Conservation (phyloP, 2,113 vertebrate species). For the Quiscalus mexicanus region DNA sequence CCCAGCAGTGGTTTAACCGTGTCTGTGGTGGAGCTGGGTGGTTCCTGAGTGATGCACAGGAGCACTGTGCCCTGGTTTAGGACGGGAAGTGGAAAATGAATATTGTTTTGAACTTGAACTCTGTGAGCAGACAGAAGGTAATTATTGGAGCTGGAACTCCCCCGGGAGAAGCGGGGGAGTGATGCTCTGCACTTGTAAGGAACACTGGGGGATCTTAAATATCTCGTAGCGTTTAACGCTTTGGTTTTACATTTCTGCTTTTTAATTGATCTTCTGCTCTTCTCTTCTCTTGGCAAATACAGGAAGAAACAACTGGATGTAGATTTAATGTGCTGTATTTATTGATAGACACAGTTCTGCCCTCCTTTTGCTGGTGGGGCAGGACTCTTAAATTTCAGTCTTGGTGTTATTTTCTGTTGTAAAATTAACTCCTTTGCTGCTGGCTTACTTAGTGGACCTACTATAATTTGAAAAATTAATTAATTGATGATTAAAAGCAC, state of each 20-base stretch:
- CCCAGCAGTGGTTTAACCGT: background rate
- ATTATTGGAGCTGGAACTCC: conserved; percentile 26
- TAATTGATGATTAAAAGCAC: background rate
- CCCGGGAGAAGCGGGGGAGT: background rate
- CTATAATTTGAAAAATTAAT: background rate
- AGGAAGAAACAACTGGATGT: background rate
- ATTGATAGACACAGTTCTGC: background rate
- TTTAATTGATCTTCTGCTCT: conserved; percentile 14
- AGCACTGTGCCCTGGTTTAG: conserved; percentile 10
- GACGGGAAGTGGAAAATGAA: conserved; percentile 55
- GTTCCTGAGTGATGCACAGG: background rate
- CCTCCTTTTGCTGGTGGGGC: background rate
- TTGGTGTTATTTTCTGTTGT: background rate
- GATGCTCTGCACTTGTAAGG: background rate
- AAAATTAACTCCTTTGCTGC: background rate
- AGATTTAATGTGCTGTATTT: background rate
- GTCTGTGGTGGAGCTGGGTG: background rate
- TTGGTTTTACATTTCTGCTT: conserved; percentile 37
- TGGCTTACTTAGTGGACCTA: background rate
- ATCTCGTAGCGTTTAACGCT: background rate
- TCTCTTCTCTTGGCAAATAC: background rate
- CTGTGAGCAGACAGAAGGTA: conserved; percentile 21
- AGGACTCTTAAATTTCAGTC: background rate
- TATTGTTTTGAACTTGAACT: conserved; percentile 65
- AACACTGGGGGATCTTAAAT: conserved; percentile 27